These are phyloP conservation scores for Chionodraco myersi DNA, from an alignment of 2,113 vertebrate species.

Conservation along the genomic window DNA sequence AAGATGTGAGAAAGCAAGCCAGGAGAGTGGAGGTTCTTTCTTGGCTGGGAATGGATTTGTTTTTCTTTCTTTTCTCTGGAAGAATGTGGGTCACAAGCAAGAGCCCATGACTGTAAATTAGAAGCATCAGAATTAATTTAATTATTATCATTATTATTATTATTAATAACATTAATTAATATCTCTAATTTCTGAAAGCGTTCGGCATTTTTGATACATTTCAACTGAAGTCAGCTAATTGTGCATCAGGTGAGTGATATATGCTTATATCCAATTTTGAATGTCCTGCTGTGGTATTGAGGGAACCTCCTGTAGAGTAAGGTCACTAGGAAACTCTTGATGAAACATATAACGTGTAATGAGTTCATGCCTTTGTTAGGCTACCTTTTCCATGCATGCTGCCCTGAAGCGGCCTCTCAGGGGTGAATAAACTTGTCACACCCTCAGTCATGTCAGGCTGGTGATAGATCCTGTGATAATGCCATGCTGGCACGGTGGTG, in stretches of 20 bases:
- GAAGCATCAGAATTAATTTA: constrained; percentile 12
- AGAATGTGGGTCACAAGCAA: constrained; percentile 68
- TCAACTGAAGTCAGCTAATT: background rate
- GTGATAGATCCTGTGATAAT: constrained; percentile 51
- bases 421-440: background rate
- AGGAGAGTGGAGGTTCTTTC: constrained; percentile 66
- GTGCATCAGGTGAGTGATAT: constrained; percentile 9
- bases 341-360: background rate
- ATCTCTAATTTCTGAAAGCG: too few species aligned
- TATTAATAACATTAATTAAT: too few species aligned
- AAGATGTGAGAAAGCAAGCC: constrained; percentile 65
- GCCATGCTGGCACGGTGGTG: constrained; percentile 25
- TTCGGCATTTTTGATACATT: constrained; percentile 25
- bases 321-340: background rate
- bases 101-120: constrained; percentile 45
- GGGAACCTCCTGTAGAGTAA: background rate
- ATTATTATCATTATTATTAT: too few species aligned
- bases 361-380: background rate
- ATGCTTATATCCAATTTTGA: constrained; percentile 10
- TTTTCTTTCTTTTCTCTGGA: constrained; percentile 40
- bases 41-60: constrained; percentile 64
- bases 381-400: background rate
- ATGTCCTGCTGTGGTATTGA: constrained; percentile 1
- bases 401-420: constrained; percentile 21
- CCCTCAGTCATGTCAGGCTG: constrained; percentile 30